A percentile compares a stretch with the other conserved stretches of the same genome.
These are phyloP conservation scores for Leptinotarsa tumamoca DNA, from an alignment of 2,888 invertebrate genomes.

Conservation along the genomic window DNA sequence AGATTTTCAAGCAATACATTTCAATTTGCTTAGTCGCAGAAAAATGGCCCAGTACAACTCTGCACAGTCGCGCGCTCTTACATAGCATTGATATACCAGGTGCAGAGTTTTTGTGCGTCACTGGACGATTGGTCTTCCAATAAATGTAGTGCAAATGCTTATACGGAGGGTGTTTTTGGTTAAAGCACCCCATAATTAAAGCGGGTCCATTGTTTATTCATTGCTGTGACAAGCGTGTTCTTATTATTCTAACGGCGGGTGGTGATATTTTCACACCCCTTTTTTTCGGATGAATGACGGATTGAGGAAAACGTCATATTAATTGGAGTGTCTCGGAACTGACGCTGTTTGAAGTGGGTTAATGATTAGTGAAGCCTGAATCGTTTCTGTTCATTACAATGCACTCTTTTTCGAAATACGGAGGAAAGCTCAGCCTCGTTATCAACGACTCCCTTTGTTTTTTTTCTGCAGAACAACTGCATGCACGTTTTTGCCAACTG, in stretches of 20 bases:
- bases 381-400: neutral
- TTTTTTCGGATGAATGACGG: neutral
- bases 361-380: slow-evolving; percentile 1
- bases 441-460: neutral
- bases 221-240: slow-evolving; percentile 20
- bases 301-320: slow-evolving; percentile 9
- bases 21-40: too few relatives aligned
- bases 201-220: slow-evolving; percentile 25
- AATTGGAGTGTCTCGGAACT: slow-evolving; percentile 14
- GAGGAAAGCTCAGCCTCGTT: neutral
- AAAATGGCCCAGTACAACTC: neutral
- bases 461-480: neutral
- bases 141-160: slow-evolving; percentile 28
- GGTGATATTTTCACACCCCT: slow-evolving; percentile 24
- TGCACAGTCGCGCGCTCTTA: slow-evolving; percentile 16
- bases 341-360: slow-evolving; percentile 17
- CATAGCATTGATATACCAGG: slow-evolving; percentile 29
- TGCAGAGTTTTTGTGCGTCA: slow-evolving; percentile 29
- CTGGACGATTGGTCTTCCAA: slow-evolving; percentile 23
- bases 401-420: neutral
- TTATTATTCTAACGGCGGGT: slow-evolving; percentile 20
- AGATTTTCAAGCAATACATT: too few relatives aligned
- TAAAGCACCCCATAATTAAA: slow-evolving; percentile 31
- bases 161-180: slow-evolving; percentile 24
- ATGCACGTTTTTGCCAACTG: too few relatives aligned